Evolutionary conservation across 2,888 invertebrate genomes (phyloP), one percentile per base, ranked within the genome.

Genomic region (Acrocera orbiculus): DNA sequence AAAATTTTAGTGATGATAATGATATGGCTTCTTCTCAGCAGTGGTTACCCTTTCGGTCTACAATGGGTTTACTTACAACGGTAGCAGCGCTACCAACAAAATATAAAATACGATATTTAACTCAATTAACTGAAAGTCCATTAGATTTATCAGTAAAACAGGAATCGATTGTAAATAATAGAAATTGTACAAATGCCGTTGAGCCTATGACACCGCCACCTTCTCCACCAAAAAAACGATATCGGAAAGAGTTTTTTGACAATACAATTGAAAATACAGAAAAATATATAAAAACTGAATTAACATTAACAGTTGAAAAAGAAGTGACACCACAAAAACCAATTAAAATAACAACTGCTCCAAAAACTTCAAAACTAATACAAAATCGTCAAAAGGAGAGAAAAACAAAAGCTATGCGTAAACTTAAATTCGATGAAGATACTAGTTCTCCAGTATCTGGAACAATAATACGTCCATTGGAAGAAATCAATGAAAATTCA

Each of bases 371-470:
- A 27, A 59, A 58, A 42, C 43, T 48, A 7, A 39, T 47, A 13
- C 43, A 50, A 5, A 19, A 23, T 10, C 34, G 45, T 7, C 32
- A 40, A 5, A 52, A 49, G 38, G 46, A 50, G 7, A 63, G 63
- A 39, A 66, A 64, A 36, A 59, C 58, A 31, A 73, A 71, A 51
- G 71, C 67, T 4, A 76, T 73, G 1, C 64, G 89, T 20, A 73
- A 79, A 45, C 63, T 92, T 33, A 80, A 82, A 55, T 92, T 90
- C 51, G 89, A 89, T 56, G 87, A 89, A 56, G 82, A 89, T 56
- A 82, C 87, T 53, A 76, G 83, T 38, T 82, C 87, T 2, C 90
- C 90, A 0, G 92, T 93, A 1, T 92, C 90, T 16, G 93, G 93
- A 0, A 93, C 93, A 6, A 87, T 92, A 41, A 95, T 95, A 49